Evolutionary conservation across 2,888 invertebrate genomes (phyloP), one percentile per base, ranked within the genome.

Genomic region (Tyria jacobaeae): DNA sequence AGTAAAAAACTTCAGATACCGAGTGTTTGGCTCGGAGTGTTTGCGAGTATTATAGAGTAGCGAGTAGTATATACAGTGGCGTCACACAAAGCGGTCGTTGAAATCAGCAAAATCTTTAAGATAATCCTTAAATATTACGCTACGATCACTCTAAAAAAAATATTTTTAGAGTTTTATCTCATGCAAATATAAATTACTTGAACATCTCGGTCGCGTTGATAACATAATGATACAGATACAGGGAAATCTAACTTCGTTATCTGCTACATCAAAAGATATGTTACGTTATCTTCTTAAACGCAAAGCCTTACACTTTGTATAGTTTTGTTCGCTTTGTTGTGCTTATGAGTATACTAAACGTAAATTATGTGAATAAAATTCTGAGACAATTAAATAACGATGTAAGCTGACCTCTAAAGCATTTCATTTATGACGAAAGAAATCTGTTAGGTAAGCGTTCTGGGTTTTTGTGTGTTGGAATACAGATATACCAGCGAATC

Each of bases 161-260:
- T 41, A 7, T 39, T 41, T 9, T 41, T 10, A 41, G 17, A 4
- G 17, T 21, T 44, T 35, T 53, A 59, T 25, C 35, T 35, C 48
- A 25, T 35, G 24, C 24, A 52, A 37, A 53, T 25, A 27, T 25
- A 15, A 41, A 57, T 41, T 37, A 50, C 41, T 56, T 74, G 1
- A 71, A 74, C 67, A 71, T 71, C 66, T 66, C 63, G 60, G 10
- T 52, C 7, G 24, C 10, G 15, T 10, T 17, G 44, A 55, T 54
- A 53, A 35, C 44, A 63, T 59, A 67, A 47, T 50, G 52, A n/a
- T n/a, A n/a, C n/a, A n/a, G n/a, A n/a, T 55, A 47, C 49, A 62
- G 60, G 74, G 68, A 74, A 71, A 71, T 31, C 27, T 31, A 68
- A 0, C 7, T 6, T 35, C 35, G 49, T 60, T 35, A 31, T 24